These are phyloP conservation scores for Ceriagrion tenellum DNA, from an alignment of 2,888 invertebrate species.

Conservation along the genomic window DNA sequence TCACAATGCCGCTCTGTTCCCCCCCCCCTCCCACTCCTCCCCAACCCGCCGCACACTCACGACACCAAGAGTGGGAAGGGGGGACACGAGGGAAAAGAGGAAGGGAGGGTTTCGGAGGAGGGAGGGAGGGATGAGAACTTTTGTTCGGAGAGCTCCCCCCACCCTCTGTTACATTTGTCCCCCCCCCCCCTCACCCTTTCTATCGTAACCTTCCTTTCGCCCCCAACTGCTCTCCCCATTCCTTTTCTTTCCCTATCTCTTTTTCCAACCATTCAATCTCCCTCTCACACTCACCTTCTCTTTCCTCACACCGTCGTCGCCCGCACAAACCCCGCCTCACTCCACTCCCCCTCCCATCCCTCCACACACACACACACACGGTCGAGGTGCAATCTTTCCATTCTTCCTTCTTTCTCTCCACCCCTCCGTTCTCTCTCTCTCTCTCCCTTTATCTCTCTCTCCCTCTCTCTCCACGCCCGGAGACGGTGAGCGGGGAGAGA, in stretches of 20 bases:
- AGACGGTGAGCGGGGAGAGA: too few relatives aligned
- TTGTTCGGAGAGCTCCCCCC: slow-evolving; percentile 32
- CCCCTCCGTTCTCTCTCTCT: slow-evolving; percentile 29
- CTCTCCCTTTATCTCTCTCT: not conserved
- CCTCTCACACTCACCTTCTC: not conserved
- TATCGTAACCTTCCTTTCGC: not conserved
- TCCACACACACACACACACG: not conserved
- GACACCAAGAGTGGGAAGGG: not conserved
- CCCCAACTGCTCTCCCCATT: not conserved
- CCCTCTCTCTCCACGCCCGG: not conserved
- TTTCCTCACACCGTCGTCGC: not conserved
- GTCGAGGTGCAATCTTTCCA: not conserved
- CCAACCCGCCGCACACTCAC: not conserved
- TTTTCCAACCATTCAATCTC: slow-evolving; percentile 63
- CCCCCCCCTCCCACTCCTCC: too few relatives aligned
- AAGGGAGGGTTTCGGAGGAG: not conserved
- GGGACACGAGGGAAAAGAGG: not conserved
- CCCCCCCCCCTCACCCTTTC: not conserved
- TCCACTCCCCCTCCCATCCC: not conserved
- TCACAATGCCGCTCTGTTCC: slow-evolving; percentile 61
- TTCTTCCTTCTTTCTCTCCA: slow-evolving; percentile 24
- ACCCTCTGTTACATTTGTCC: not conserved
- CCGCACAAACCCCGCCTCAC: not conserved
- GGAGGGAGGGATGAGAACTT: not conserved
- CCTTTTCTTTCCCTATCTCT: slow-evolving; percentile 53